Conservation (phyloP, 2,797 vertebrate genomes). For the Typhlichthys eigenmanni region DNA sequence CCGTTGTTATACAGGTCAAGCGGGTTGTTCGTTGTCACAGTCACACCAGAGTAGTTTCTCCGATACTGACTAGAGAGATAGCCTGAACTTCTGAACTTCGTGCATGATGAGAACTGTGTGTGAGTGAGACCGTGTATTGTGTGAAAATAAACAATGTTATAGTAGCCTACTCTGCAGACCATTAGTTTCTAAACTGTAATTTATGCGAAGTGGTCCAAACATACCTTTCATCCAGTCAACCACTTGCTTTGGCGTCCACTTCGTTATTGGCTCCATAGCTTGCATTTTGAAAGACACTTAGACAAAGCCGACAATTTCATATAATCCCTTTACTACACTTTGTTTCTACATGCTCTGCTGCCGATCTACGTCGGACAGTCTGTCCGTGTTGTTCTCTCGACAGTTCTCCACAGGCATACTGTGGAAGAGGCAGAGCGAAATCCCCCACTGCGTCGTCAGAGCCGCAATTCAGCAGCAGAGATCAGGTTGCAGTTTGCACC, state of each 20-base stretch:
- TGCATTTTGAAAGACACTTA: slow-evolving; percentile 21
- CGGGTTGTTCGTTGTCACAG: slow-evolving; percentile 59
- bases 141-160: no score
- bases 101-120: background rate
- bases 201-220: slow-evolving; percentile 7
- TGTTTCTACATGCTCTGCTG: slow-evolving; percentile 46
- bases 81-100: slow-evolving; percentile 5
- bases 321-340: background rate
- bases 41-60: slow-evolving; percentile 67
- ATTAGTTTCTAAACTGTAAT: background rate
- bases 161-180: background rate
- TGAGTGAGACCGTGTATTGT: background rate
- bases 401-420: slow-evolving; percentile 17
- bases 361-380: slow-evolving; percentile 15
- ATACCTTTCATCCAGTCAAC: slow-evolving; percentile 83
- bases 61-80: slow-evolving; percentile 64
- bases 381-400: slow-evolving; percentile 25
- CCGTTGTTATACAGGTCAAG: slow-evolving; percentile 46
- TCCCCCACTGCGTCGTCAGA: slow-evolving; percentile 3
- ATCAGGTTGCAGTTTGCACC: slow-evolving; percentile 37
- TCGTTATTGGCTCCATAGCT: slow-evolving; percentile 81
- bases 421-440: background rate
- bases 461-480: background rate
- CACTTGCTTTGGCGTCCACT: slow-evolving; percentile 81
- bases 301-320: background rate